phyloP scores from a whole-genome alignment of 2,888 invertebrate species.

The Trissonchulus latispiculum region DNA sequence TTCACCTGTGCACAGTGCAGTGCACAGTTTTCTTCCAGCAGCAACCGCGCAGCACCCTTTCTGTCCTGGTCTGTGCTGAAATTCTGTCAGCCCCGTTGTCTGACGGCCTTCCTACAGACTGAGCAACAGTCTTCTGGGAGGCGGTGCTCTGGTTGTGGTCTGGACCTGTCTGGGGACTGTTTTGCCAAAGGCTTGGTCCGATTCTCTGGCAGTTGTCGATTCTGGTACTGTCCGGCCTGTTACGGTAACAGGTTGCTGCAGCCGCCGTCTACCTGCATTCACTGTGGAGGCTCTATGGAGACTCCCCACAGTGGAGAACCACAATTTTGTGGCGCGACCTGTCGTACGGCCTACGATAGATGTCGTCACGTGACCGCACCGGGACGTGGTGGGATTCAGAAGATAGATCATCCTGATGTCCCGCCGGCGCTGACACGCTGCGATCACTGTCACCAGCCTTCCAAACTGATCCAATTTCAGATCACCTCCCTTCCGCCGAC shows the following conservation, averaged over 20 bases:
- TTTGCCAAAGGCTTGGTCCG: background rate
- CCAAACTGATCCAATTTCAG: background rate
- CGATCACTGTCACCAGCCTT: background rate
- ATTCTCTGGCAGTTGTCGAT: background rate
- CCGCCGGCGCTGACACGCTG: background rate
- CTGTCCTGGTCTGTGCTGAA: background rate
- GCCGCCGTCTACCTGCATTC: background rate
- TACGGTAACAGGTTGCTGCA: background rate
- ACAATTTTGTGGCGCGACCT: background rate
- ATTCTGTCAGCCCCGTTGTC: background rate
- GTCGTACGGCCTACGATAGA: background rate
- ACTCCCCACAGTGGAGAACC: background rate
- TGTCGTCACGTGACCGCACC: background rate
- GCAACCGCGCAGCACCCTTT: background rate
- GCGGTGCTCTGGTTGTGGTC: background rate
- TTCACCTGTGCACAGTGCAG: background rate
- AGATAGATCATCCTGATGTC: background rate
- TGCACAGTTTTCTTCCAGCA: background rate
- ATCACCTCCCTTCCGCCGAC: background rate
- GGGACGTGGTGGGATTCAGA: background rate
- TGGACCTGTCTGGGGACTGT: background rate
- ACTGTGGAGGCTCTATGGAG: background rate
- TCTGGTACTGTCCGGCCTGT: background rate
- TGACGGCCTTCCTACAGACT: background rate
- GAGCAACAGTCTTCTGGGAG: background rate